phyloP scores from a whole-genome alignment of 2,888 invertebrate genomes.

The Caenorhabditis sp. region DNA sequence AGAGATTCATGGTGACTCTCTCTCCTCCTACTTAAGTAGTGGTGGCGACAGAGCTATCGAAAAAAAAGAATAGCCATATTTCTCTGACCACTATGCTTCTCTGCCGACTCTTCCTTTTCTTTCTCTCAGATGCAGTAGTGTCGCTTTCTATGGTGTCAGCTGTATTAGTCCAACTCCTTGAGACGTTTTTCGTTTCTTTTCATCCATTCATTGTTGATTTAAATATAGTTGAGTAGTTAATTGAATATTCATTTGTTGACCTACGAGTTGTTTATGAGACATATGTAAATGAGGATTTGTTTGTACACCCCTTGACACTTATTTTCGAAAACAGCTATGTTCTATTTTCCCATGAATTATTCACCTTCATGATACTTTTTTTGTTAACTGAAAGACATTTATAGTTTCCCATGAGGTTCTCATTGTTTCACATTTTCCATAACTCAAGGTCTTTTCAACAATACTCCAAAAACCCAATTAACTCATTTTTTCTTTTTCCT shows the following conservation, averaged over 20 bases:
- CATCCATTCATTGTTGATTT: background rate
- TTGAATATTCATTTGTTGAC: conserved; percentile 3
- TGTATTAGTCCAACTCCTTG: background rate
- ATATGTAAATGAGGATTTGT: background rate
- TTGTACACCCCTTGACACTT: background rate
- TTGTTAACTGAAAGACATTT: conserved; percentile 14
- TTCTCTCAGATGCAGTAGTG: background rate
- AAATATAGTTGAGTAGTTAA: background rate
- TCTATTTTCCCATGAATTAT: conserved; percentile 4
- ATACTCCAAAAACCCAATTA: background rate
- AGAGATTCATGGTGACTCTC: background rate
- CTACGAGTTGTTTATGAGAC: background rate
- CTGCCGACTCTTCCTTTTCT: background rate
- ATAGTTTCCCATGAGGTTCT: background rate
- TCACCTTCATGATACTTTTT: too few relatives aligned
- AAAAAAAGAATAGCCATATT: background rate
- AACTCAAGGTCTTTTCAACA: background rate
- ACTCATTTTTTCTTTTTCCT: background rate
- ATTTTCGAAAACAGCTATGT: background rate
- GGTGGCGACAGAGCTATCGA: background rate
- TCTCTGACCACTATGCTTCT: background rate
- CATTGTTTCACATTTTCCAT: background rate
- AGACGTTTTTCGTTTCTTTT: conserved; percentile 5
- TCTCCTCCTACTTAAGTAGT: background rate
- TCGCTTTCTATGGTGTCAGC: background rate